These are phyloP conservation scores for Drosophila quinaria DNA, from an alignment of 2,888 invertebrate species.

Conservation along the genomic window DNA sequence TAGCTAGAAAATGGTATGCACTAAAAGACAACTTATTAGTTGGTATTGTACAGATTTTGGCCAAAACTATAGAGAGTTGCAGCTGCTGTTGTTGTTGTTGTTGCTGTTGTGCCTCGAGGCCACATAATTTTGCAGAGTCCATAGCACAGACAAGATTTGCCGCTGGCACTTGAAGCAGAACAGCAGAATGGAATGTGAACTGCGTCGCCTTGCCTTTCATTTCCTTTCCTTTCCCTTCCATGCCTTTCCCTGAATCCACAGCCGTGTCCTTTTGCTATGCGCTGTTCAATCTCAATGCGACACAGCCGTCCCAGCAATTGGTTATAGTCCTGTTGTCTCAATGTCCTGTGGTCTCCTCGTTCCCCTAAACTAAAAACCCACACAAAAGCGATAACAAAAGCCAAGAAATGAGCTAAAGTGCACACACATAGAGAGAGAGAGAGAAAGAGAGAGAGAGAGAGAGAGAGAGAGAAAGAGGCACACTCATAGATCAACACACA, in stretches of 20 bases:
- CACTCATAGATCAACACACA: slow-evolving; percentile 36
- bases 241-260: background rate
- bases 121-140: slow-evolving; percentile 59
- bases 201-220: background rate
- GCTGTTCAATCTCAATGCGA: slow-evolving; percentile 44
- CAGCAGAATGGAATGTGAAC: background rate
- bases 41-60: slow-evolving; percentile 65
- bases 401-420: slow-evolving; percentile 81
- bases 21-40: slow-evolving; percentile 69
- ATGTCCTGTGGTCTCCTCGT: background rate
- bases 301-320: slow-evolving; percentile 56
- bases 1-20: slow-evolving; percentile 2
- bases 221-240: background rate
- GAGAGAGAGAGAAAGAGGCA: slow-evolving; percentile 24
- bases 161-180: slow-evolving; percentile 34
- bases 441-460: slow-evolving; percentile 21
- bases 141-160: slow-evolving; percentile 53
- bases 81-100: slow-evolving; percentile 36
- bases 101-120: slow-evolving; percentile 42
- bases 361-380: slow-evolving; percentile 43
- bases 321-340: background rate
- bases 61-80: slow-evolving; percentile 67
- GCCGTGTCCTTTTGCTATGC: slow-evolving; percentile 11
- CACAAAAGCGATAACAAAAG: slow-evolving; percentile 82
- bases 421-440: slow-evolving; percentile 47